A percentile compares a stretch with the other conserved stretches of the same genome.
Evolutionary conservation across 2,888 invertebrate species (phyloP).

Genomic region (Gryllus longicercus): DNA sequence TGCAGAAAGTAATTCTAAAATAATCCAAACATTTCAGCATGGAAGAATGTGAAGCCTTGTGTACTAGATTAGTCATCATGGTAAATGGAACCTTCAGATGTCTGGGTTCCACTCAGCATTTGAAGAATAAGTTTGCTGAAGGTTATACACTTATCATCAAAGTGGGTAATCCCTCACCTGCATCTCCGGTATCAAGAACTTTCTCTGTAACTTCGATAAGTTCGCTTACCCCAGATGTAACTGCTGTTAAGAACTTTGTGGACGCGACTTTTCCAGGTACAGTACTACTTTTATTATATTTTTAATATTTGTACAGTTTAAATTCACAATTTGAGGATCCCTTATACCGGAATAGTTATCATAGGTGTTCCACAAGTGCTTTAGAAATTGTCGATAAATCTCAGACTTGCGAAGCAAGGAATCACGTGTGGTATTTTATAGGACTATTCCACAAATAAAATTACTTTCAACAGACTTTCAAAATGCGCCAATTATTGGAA

Average conservation of each 20-base stretch:
- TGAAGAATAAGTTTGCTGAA: conserved; percentile 71
- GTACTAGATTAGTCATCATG: conserved; percentile 77
- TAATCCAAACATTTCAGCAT: conserved; percentile 54
- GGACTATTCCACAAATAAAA: too few species aligned
- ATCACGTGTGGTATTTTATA: too few species aligned
- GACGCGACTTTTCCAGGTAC: conserved; percentile 38
- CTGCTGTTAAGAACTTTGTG: conserved; percentile 44
- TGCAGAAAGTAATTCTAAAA: too few species aligned
- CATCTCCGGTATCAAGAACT: background rate
- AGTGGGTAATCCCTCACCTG: conserved; percentile 32
- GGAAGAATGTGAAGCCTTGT: conserved; percentile 82
- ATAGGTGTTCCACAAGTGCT: too few species aligned
- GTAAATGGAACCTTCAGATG: conserved; percentile 73
- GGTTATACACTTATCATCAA: conserved; percentile 59
- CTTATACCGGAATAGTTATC: too few species aligned
- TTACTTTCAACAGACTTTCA: too few species aligned
- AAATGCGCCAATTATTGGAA: too few species aligned
- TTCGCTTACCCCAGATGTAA: conserved; percentile 38
- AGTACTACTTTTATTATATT: too few species aligned
- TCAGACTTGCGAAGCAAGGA: too few species aligned
- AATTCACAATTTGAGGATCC: too few species aligned
- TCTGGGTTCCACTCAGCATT: conserved; percentile 69
- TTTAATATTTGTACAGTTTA: too few species aligned
- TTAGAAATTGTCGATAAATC: too few species aligned
- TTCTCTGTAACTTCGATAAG: background rate